Conservation (phyloP, 2,797 vertebrate species). For the Manis crassicaudata region DNA sequence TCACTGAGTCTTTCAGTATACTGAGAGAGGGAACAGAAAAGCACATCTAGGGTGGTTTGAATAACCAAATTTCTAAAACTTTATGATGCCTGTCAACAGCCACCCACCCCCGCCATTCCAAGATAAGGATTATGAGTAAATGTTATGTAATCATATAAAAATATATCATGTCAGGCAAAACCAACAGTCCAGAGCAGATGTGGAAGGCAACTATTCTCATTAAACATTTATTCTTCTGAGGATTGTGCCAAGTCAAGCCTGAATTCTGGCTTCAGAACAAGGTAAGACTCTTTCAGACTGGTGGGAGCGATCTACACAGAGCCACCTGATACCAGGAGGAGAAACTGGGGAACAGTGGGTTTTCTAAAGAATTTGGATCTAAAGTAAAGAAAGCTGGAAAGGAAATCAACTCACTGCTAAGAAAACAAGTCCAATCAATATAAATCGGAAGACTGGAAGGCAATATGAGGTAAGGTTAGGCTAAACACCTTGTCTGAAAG, state of each 20-base stretch:
- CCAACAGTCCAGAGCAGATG: neutral
- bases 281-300: neutral
- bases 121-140: conserved; percentile 17
- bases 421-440: conserved; percentile 43
- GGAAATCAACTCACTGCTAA: conserved; percentile 45
- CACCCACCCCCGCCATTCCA: neutral
- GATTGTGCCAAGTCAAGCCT: neutral
- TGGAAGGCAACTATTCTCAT: conserved; percentile 5
- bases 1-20: neutral
- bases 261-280: conserved; percentile 15
- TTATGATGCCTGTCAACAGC: neutral
- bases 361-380: conserved; percentile 25
- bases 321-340: neutral
- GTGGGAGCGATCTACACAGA: neutral
- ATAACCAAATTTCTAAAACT: neutral
- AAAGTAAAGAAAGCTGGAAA: conserved; percentile 45
- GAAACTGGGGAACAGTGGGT: neutral
- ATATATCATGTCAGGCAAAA: neutral
- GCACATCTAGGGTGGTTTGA: neutral
- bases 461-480: neutral
- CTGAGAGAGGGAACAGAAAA: neutral
- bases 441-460: neutral
- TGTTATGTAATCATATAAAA: neutral
- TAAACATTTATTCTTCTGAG: neutral
- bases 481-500: neutral